These are phyloP conservation scores for Microtus montanus DNA, from an alignment of 2,113 vertebrate genomes.

Conservation along the genomic window DNA sequence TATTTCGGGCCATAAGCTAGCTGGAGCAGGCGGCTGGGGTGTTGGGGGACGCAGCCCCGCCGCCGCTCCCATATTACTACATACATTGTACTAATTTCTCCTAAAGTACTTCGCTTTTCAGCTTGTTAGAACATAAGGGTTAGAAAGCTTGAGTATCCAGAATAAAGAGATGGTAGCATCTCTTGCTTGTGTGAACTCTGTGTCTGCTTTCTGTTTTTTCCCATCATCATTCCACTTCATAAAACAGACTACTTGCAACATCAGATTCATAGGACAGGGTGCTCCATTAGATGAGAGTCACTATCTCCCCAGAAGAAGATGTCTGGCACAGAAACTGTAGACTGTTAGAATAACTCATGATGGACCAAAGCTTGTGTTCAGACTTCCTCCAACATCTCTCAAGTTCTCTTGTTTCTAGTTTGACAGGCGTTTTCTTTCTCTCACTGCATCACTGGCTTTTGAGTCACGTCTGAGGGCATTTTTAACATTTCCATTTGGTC, in stretches of 20 bases:
- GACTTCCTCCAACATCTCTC: neutral
- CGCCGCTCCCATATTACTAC: too few relatives aligned
- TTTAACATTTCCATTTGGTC: neutral
- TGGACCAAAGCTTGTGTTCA: neutral
- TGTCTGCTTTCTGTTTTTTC: neutral
- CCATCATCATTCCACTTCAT: neutral
- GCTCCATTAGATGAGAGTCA: neutral
- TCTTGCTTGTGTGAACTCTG: neutral
- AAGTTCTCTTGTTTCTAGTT: neutral
- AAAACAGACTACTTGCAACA: neutral
- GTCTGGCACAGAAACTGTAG: rapidly evolving
- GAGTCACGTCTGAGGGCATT: neutral
- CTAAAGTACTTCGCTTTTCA: conserved; percentile 76
- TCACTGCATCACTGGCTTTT: too few relatives aligned
- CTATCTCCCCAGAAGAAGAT: neutral
- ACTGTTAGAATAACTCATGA: neutral
- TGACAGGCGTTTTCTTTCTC: neutral
- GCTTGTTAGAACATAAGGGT: conserved; percentile 51
- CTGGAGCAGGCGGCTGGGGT: too few relatives aligned
- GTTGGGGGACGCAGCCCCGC: too few relatives aligned
- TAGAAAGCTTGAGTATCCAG: conserved; percentile 23
- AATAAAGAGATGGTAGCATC: conserved; percentile 46
- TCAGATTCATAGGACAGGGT: neutral
- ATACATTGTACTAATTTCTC: conserved; percentile 73
- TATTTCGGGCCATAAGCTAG: too few relatives aligned